Base-by-base conservation (phyloP, 1,140 invertebrate species). In the Heliconius congener region DNA sequence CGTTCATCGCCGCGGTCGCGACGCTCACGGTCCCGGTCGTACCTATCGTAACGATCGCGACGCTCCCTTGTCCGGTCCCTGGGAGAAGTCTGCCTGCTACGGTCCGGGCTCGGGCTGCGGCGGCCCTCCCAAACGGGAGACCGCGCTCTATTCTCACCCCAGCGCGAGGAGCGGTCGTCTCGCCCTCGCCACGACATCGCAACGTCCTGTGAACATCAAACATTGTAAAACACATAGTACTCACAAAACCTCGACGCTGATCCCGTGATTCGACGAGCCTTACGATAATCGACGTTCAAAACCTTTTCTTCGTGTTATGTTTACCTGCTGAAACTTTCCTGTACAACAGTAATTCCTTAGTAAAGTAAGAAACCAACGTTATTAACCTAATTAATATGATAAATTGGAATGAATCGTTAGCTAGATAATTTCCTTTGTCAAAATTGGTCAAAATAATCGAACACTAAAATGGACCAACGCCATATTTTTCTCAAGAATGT, bases 111-210 rank as follows among this genome's bases (percentile, higher is more conserved):
- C 52, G 74, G 50, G 80, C 88, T 91, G 80, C 91, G 90, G 19
- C 91, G 88, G 79, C 81, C 71, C 77, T 94, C 91, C 92, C 92
- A 93, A 42, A 88, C 86, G 18, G 90, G 91, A 74, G 90, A 90
- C 23, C 91, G 87, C 19, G 73, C 73, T n/a, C 88, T 85, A 78
- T 55, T 84, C 76, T 89, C 60, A 23, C 82, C 86, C 90, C 89
- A 91, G n/a, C 92, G 84, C 57, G 88, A 86, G 3, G 82, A 70
- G 52, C 90, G 87, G 71, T 93, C 93, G 73, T 93, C 90, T 34
- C 91, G 85, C 66, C 86, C 86, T 42, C 92, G 87, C 91, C 93
- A 92, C 84, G 91, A 94, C 93, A 94, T 94, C 82, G 84, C 82
- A 83, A 82, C 76, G 75, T 84, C 90, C 92, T 94, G 92, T 81